These are phyloP conservation scores for Zaprionus vittiger DNA, from an alignment of 1,140 invertebrate genomes.

Conservation along the genomic window DNA sequence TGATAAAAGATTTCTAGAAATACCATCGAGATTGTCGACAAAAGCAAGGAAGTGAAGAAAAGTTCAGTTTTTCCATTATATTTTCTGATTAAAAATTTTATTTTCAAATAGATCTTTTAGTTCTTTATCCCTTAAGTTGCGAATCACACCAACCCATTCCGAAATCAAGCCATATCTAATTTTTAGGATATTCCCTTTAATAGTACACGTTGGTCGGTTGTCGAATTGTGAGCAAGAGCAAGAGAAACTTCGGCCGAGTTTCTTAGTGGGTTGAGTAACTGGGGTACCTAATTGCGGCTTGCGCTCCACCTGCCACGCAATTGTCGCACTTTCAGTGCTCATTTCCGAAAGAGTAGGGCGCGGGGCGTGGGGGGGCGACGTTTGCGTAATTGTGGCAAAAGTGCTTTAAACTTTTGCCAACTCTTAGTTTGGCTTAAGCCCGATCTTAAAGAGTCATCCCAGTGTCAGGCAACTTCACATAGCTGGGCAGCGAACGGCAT, in stretches of 20 bases:
- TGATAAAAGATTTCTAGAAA: constrained; percentile 1
- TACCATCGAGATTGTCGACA: constrained; percentile 8
- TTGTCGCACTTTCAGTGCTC: constrained; percentile 63
- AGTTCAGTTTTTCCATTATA: constrained; percentile 1
- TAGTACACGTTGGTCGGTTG: background rate
- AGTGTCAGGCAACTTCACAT: background rate
- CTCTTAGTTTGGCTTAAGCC: constrained; percentile 38
- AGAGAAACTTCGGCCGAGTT: constrained; percentile 12
- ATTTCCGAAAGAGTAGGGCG: constrained; percentile 46
- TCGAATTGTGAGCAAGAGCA: background rate
- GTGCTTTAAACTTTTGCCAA: constrained; percentile 65
- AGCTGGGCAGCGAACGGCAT: constrained; percentile 1
- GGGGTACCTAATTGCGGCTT: constrained; percentile 60
- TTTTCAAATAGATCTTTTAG: background rate
- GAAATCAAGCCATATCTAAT: too few species aligned
- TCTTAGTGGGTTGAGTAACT: constrained; percentile 4
- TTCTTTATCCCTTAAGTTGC: too few species aligned
- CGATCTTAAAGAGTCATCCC: constrained; percentile 36
- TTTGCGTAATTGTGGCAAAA: constrained; percentile 69
- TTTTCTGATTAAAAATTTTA: constrained; percentile 11
- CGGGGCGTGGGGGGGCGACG: background rate
- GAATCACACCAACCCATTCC: too few species aligned
- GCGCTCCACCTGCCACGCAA: constrained; percentile 36
- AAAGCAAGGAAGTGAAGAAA: constrained; percentile 20
- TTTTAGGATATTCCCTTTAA: background rate